phyloP scores from a whole-genome alignment of 2,888 invertebrate species.

The Athalia rosae region DNA sequence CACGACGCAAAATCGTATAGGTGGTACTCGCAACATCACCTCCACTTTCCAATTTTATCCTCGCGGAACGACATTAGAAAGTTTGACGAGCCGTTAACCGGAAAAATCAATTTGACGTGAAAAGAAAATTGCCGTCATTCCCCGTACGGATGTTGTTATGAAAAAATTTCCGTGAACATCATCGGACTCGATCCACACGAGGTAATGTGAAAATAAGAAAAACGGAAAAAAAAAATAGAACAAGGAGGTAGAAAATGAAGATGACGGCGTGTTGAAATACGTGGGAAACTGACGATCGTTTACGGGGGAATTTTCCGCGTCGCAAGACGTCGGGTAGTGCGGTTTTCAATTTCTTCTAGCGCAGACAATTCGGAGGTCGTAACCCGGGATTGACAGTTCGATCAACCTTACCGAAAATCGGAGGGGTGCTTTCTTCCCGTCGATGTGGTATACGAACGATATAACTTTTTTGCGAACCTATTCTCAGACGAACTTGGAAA shows the following conservation, averaged over 20 bases:
- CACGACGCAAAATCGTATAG: not conserved
- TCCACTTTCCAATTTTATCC: not conserved
- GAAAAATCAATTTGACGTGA: too few species aligned
- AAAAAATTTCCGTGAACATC: too few species aligned
- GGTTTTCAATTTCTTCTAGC: slow-evolving; percentile 37
- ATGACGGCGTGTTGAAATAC: not conserved
- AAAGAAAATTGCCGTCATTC: too few species aligned
- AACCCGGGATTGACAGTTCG: slow-evolving; percentile 36
- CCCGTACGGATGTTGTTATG: too few species aligned
- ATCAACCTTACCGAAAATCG: slow-evolving; percentile 18
- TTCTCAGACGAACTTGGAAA: not conserved
- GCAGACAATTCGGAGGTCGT: slow-evolving; percentile 21
- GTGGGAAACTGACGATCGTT: not conserved
- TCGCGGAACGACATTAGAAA: too few species aligned
- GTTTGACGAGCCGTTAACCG: too few species aligned
- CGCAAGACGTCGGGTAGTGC: not conserved
- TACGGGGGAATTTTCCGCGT: not conserved
- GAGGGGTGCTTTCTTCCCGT: not conserved
- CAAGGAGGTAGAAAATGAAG: not conserved
- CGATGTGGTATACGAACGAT: too few species aligned
- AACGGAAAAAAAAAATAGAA: not conserved
- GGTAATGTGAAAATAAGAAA: not conserved
- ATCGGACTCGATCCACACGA: too few species aligned
- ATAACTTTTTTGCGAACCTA: slow-evolving; percentile 22
- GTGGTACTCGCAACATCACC: not conserved